Percentiles rank a stretch among this genome's conserved stretches.
Evolutionary conservation across 2,113 vertebrate species (phyloP).

Genomic region (Pachypanchax playfairii): DNA sequence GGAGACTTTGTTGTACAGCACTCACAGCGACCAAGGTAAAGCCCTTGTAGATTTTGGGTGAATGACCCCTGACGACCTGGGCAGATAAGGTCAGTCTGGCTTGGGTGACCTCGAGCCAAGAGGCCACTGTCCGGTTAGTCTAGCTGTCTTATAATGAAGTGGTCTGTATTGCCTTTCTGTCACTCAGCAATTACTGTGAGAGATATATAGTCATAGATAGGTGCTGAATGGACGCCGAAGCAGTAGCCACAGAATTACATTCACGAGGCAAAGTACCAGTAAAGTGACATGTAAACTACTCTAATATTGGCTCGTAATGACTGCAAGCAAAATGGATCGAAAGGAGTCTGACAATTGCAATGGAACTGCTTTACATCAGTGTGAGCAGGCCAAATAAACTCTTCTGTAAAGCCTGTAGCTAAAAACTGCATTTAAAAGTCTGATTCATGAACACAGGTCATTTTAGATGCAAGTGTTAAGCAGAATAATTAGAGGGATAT

Average conservation of each 20-base stretch:
- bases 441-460: not conserved
- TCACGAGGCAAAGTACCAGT: constrained; percentile 65
- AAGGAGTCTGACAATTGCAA: constrained; percentile 57
- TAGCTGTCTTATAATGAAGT: constrained; percentile 90
- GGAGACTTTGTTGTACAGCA: constrained; percentile 61
- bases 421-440: constrained; percentile 15
- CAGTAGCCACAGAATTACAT: constrained; percentile 78
- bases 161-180: constrained; percentile 96
- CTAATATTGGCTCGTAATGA: constrained; percentile 74
- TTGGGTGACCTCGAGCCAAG: constrained; percentile 75
- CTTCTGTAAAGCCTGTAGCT: constrained; percentile 9
- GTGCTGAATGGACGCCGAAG: constrained; percentile 84
- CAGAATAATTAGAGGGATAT: no score
- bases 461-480: not conserved
- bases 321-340: constrained; percentile 69
- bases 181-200: constrained; percentile 84
- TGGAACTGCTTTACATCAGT: constrained; percentile 35
- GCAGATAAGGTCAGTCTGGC: constrained; percentile 84
- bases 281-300: constrained; percentile 80
- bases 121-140: constrained; percentile 82
- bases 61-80: constrained; percentile 86
- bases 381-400: constrained; percentile 13
- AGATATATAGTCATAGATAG: constrained; percentile 78
- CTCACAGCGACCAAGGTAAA: constrained; percentile 55
- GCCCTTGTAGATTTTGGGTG: constrained; percentile 81